These are phyloP conservation scores for Sebastes trivittatus DNA, from an alignment of 2,797 vertebrate genomes.

Conservation along the genomic window DNA sequence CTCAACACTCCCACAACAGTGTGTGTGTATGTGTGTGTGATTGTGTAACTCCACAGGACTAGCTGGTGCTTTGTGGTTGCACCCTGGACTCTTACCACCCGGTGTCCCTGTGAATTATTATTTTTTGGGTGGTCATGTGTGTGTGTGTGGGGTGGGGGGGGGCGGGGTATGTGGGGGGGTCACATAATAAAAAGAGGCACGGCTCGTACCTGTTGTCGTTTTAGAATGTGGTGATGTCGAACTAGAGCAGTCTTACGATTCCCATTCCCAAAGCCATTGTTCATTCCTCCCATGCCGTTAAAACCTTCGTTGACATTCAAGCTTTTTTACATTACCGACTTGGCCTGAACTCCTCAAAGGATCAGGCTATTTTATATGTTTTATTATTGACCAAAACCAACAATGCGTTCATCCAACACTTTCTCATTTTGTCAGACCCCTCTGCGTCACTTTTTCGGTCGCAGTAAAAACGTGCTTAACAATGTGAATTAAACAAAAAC, in stretches of 20 bases:
- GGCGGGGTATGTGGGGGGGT: slow-evolving; percentile 4
- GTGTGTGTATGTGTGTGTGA: slow-evolving; percentile 25
- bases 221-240: slow-evolving; percentile 80
- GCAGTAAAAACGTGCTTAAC: too few relatives aligned
- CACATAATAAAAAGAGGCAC: slow-evolving; percentile 70
- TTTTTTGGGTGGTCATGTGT: slow-evolving; percentile 4
- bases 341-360: slow-evolving; percentile 4
- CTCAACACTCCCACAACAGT: slow-evolving; percentile 60
- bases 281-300: not conserved
- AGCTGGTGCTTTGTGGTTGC: slow-evolving; percentile 66
- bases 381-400: slow-evolving; percentile 3
- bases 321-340: not conserved
- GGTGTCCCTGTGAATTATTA: slow-evolving; percentile 59
- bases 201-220: slow-evolving; percentile 77
- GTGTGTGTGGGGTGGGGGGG: not conserved
- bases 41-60: slow-evolving; percentile 59
- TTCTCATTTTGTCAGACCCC: too few relatives aligned
- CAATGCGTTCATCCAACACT: not conserved
- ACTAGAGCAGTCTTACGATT: slow-evolving; percentile 77
- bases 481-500: too few relatives aligned
- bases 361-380: slow-evolving; percentile 10
- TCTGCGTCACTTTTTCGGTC: too few relatives aligned
- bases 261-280: slow-evolving; percentile 73
- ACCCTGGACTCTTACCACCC: slow-evolving; percentile 69
- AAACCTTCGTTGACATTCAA: slow-evolving; percentile 8